These are phyloP conservation scores for Staurois parvus DNA, from an alignment of 2,797 vertebrate genomes.

Conservation along the genomic window DNA sequence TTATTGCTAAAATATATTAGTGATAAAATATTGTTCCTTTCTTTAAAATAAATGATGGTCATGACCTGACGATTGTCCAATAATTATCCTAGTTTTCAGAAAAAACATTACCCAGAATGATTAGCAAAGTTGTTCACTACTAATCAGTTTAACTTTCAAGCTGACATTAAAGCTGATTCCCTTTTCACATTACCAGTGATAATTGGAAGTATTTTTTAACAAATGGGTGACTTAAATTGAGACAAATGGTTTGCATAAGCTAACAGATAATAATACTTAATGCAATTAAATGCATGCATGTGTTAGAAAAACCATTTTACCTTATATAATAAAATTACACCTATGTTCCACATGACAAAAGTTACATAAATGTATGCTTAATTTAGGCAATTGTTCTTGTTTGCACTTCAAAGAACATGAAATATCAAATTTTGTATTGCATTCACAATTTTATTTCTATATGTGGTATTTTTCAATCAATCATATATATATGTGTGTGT, in stretches of 20 bases:
- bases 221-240: conserved; percentile 15
- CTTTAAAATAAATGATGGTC: background rate
- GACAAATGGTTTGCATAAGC: conserved; percentile 15
- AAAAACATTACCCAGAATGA: background rate
- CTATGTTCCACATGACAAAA: conserved; percentile 12
- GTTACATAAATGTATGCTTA: conserved; percentile 2
- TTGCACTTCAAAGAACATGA: conserved; percentile 6
- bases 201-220: conserved; percentile 21
- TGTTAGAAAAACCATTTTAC: conserved; percentile 40
- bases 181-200: conserved; percentile 13
- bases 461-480: background rate
- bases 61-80: background rate
- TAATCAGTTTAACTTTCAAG: background rate
- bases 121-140: background rate
- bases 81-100: background rate
- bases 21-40: background rate
- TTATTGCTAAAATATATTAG: no score
- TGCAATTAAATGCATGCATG: conserved; percentile 26
- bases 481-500: no score
- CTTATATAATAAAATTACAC: conserved; percentile 35
- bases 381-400: background rate
- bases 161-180: conserved; percentile 18
- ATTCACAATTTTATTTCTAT: background rate
- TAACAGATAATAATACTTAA: conserved; percentile 18
- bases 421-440: background rate